These are phyloP conservation scores for Neodiprion virginianus DNA, from an alignment of 1,140 invertebrate genomes.

Conservation along the genomic window DNA sequence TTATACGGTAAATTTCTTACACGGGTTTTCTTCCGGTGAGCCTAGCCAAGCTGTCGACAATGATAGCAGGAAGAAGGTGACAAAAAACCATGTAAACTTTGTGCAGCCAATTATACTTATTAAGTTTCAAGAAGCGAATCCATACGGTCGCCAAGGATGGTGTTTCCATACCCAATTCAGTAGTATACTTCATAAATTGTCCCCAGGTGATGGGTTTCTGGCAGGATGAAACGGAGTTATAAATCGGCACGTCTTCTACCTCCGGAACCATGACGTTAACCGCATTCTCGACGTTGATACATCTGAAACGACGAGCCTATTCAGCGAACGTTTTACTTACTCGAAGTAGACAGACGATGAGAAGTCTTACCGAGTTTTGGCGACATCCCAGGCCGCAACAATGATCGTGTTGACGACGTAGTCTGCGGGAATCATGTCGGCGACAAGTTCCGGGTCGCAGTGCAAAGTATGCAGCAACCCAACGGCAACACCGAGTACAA, in stretches of 20 bases:
- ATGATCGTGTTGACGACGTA: slow-evolving; percentile 84
- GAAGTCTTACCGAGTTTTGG: slow-evolving; percentile 54
- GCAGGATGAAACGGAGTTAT: slow-evolving; percentile 66
- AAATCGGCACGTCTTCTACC: slow-evolving; percentile 57
- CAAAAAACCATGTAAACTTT: slow-evolving; percentile 54
- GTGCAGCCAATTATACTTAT: slow-evolving; percentile 58
- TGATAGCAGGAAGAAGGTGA: slow-evolving; percentile 54
- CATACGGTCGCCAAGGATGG: slow-evolving; percentile 60
- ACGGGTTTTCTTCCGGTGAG: slow-evolving; percentile 53
- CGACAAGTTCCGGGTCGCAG: slow-evolving; percentile 67
- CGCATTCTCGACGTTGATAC: slow-evolving; percentile 24
- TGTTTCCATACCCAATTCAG: slow-evolving; percentile 49
- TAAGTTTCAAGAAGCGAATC: slow-evolving; percentile 63
- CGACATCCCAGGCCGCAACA: slow-evolving; percentile 72
- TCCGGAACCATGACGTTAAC: not conserved
- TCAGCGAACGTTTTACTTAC: too few relatives aligned
- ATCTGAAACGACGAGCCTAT: slow-evolving; percentile 10
- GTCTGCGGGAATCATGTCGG: slow-evolving; percentile 90
- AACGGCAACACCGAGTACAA: slow-evolving; percentile 71
- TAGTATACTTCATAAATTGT: slow-evolving; percentile 60
- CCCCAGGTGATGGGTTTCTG: slow-evolving; percentile 68
- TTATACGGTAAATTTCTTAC: slow-evolving; percentile 36
- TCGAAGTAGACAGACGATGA: not conserved
- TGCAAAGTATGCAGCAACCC: slow-evolving; percentile 77
- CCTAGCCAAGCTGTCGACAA: slow-evolving; percentile 46